phyloP scores from a whole-genome alignment of 2,797 vertebrate genomes.

The Onychomys leucogaster region DNA sequence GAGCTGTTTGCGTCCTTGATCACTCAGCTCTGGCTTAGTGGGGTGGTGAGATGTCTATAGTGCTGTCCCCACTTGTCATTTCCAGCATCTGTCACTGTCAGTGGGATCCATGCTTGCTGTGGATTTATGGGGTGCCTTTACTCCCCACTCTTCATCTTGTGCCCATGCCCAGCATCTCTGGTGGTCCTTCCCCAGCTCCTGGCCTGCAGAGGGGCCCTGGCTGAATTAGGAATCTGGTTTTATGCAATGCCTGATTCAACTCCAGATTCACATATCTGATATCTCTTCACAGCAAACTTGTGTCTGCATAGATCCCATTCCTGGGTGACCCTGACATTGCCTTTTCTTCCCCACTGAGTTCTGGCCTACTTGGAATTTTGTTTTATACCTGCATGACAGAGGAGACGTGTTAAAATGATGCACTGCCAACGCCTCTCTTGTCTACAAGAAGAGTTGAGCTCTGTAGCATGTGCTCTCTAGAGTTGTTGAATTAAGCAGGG shows the following conservation, averaged over 20 bases:
- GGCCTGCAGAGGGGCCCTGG: background rate
- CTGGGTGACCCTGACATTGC: background rate
- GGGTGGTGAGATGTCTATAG: background rate
- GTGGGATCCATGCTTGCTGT: background rate
- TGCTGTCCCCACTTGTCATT: background rate
- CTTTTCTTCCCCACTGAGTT: background rate
- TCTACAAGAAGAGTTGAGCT: conserved; percentile 36
- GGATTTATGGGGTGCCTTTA: background rate
- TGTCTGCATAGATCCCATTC: background rate
- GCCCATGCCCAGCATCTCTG: background rate
- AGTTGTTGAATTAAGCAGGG: conserved; percentile 55
- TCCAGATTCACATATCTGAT: background rate
- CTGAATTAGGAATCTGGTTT: background rate
- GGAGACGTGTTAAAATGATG: conserved; percentile 2
- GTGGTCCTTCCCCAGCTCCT: background rate
- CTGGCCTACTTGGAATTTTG: conserved; percentile 45
- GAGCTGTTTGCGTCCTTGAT: background rate
- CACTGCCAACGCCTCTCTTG: background rate
- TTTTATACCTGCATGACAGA: conserved; percentile 5
- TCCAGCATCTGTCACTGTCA: background rate
- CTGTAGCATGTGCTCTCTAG: conserved; percentile 1
- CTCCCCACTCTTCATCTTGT: background rate
- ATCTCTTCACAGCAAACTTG: background rate
- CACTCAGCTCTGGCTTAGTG: background rate
- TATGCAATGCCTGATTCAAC: background rate